These are phyloP conservation scores for Peromyscus attwateri DNA, from an alignment of 2,797 vertebrate species.

Conservation along the genomic window DNA sequence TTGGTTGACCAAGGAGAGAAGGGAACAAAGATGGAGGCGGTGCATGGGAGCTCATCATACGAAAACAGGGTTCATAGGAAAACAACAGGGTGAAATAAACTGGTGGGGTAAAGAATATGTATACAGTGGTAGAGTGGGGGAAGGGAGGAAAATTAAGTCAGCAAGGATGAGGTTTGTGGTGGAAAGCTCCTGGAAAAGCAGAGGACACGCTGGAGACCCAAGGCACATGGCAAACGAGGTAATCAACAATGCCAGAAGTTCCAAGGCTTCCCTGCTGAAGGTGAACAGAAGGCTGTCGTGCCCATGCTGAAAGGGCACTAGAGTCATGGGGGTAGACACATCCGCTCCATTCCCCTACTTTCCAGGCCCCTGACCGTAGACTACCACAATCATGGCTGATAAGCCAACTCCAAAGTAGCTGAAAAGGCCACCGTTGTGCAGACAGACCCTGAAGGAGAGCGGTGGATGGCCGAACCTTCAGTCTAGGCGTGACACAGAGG, in stretches of 20 bases:
- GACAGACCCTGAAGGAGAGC: constrained; percentile 42
- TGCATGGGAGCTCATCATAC: constrained; percentile 19
- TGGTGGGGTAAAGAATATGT: constrained; percentile 14
- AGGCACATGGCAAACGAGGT: constrained; percentile 63
- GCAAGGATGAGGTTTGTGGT: constrained; percentile 48
- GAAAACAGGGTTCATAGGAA: neutral
- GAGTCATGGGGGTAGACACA: neutral
- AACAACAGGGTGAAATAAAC: too few species aligned
- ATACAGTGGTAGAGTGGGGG: constrained; percentile 56
- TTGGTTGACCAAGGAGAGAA: constrained; percentile 55
- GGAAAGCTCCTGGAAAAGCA: constrained; percentile 59
- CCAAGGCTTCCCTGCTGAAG: constrained; percentile 37
- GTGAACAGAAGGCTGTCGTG: neutral
- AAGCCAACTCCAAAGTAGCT: constrained; percentile 65
- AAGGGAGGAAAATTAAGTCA: constrained; percentile 61
- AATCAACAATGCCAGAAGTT: constrained; percentile 74
- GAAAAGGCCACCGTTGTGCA: constrained; percentile 28
- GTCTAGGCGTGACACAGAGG: constrained; percentile 64
- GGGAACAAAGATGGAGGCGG: constrained; percentile 74
- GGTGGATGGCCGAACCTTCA: neutral
- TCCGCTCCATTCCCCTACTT: neutral
- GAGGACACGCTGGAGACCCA: constrained; percentile 35
- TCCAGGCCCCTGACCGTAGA: neutral
- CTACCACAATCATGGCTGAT: constrained; percentile 44
- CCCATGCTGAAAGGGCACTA: neutral